phyloP scores from a whole-genome alignment of 2,888 invertebrate species.

The Acanthacorydalis orientalis region DNA sequence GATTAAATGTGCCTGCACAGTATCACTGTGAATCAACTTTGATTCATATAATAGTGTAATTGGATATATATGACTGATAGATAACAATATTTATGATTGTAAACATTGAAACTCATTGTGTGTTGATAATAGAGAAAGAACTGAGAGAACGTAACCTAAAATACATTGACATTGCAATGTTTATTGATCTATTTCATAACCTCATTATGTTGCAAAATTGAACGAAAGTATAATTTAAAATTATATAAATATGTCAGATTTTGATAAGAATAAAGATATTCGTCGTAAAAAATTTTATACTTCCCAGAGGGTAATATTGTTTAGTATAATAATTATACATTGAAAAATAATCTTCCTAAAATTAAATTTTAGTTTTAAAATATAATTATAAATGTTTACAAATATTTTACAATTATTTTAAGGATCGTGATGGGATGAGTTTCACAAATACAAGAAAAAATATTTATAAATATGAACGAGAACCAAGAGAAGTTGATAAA shows the following conservation, averaged over 20 bases:
- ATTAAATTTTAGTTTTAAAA: too few species aligned
- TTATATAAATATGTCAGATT: slow-evolving; percentile 19
- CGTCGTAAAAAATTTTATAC: slow-evolving; percentile 34
- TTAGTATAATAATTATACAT: too few species aligned
- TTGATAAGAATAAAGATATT: slow-evolving; percentile 19
- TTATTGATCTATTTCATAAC: background rate
- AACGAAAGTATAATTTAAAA: background rate
- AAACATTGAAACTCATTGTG: too few species aligned
- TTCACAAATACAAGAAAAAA: background rate
- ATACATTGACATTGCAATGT: too few species aligned
- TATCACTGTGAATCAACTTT: too few species aligned
- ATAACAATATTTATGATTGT: too few species aligned
- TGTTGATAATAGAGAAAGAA: too few species aligned
- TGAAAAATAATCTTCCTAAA: too few species aligned
- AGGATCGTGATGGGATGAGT: slow-evolving; percentile 1
- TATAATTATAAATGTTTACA: slow-evolving; percentile 1
- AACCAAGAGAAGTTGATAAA: slow-evolving; percentile 12
- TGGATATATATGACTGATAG: too few species aligned
- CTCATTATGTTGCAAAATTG: background rate
- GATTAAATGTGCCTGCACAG: background rate
- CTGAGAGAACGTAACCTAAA: too few species aligned
- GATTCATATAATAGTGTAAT: too few species aligned
- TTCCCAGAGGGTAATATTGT: slow-evolving; percentile 19
- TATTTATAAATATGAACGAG: slow-evolving; percentile 5
- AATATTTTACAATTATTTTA: slow-evolving; percentile 5